Conservation (phyloP, 2,113 vertebrate species). For the Myodes glareolus region DNA sequence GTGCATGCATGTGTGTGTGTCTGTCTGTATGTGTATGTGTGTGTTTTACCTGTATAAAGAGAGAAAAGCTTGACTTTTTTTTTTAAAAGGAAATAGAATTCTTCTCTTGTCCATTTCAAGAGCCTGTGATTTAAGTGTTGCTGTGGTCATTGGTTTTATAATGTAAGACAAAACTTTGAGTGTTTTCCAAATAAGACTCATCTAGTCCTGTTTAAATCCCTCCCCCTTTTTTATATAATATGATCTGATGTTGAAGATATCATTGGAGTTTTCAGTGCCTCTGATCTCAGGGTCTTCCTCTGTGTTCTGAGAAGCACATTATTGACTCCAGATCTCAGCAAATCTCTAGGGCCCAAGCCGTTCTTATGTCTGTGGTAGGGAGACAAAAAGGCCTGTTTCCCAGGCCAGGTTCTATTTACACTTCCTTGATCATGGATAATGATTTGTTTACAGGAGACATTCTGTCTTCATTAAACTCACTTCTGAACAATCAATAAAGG, state of each 20-base stretch:
- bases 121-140: background rate
- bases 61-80: background rate
- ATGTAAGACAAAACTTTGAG: background rate
- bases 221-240: background rate
- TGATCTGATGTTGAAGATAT: background rate
- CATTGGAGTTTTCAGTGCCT: rapidly evolving
- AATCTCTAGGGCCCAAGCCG: constrained; percentile 27
- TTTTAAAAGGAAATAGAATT: background rate
- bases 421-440: constrained; percentile 74
- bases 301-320: constrained; percentile 55
- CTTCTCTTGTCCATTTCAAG: background rate
- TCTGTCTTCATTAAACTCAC: constrained; percentile 74
- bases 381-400: constrained; percentile 58
- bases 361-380: constrained; percentile 55
- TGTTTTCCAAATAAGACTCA: background rate
- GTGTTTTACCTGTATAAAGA: background rate
- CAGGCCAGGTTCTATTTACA: constrained; percentile 70
- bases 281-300: background rate
- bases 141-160: background rate
- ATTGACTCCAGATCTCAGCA: constrained; percentile 59
- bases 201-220: background rate
- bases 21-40: background rate
- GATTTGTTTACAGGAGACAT: constrained; percentile 76
- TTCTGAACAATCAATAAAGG: constrained; percentile 68
- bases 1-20: background rate